phyloP scores from a whole-genome alignment of 2,113 vertebrate species.

The Lepisosteus osseus region DNA sequence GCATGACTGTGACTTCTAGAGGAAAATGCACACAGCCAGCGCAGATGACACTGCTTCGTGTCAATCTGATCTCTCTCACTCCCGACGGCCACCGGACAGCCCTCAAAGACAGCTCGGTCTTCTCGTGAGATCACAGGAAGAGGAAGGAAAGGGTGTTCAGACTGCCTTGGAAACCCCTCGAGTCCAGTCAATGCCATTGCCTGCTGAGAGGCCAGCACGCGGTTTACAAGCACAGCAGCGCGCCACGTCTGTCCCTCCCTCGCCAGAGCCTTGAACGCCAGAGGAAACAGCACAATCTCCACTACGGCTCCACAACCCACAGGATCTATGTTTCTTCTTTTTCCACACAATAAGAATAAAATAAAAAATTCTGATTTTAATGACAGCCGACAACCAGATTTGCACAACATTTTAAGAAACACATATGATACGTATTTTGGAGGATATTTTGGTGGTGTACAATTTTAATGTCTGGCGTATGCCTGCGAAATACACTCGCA shows the following conservation, averaged over 20 bases:
- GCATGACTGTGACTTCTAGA: not conserved
- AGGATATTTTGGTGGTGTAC: no score
- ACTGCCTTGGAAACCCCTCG: not conserved
- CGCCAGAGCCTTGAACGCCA: slow-evolving; percentile 24
- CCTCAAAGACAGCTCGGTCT: no score
- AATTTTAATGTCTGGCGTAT: no score
- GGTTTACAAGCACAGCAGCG: slow-evolving; percentile 11
- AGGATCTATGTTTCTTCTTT: slow-evolving; percentile 42
- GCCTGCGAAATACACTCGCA: no score
- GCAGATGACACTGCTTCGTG: no score
- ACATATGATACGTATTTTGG: no score
- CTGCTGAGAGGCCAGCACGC: not conserved
- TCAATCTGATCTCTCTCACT: no score
- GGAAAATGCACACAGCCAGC: not conserved
- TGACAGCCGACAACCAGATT: no score
- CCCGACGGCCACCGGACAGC: no score
- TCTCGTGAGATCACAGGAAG: slow-evolving; percentile 7
- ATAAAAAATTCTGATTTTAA: no score
- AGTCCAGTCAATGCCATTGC: slow-evolving; percentile 5
- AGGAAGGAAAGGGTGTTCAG: not conserved
- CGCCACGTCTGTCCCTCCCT: slow-evolving; percentile 28
- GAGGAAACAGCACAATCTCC: slow-evolving; percentile 31
- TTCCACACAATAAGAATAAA: slow-evolving; percentile 15
- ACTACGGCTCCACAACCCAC: slow-evolving; percentile 30
- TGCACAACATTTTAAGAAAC: no score